phyloP scores from a whole-genome alignment of 1,140 invertebrate species.

The Drosophila lini region DNA sequence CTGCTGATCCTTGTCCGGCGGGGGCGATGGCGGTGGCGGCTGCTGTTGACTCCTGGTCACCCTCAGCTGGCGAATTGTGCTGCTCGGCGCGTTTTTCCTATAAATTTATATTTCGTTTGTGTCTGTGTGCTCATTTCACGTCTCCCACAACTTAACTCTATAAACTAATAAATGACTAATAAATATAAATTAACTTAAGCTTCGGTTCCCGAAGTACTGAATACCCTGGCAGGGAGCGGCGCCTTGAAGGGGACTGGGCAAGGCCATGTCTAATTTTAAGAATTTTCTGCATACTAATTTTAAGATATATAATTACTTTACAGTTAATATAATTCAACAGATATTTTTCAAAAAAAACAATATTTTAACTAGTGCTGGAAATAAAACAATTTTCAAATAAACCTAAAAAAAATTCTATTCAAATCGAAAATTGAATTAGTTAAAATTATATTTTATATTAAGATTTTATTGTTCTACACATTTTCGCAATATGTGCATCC shows the following conservation, averaged over 20 bases:
- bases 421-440: neutral
- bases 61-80: constrained; percentile 52
- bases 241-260: neutral
- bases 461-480: no score
- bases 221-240: neutral
- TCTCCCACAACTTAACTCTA: neutral
- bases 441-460: neutral
- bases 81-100: constrained; percentile 75
- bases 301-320: no score
- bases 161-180: neutral
- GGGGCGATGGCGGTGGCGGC: neutral
- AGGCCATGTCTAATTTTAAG: neutral
- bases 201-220: constrained; percentile 2
- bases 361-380: no score
- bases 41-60: constrained; percentile 44
- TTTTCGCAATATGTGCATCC: neutral
- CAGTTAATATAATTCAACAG: no score
- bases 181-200: neutral
- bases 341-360: no score
- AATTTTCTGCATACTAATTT: neutral
- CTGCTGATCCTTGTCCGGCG: constrained; percentile 5
- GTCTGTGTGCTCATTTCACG: neutral
- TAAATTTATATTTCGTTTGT: constrained; percentile 29
- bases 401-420: no score
- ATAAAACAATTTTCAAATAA: no score